Evolutionary conservation across 2,797 vertebrate genomes (phyloP), one percentile per base, ranked within the genome.

Genomic region (Arrhamphus sclerolepis): DNA sequence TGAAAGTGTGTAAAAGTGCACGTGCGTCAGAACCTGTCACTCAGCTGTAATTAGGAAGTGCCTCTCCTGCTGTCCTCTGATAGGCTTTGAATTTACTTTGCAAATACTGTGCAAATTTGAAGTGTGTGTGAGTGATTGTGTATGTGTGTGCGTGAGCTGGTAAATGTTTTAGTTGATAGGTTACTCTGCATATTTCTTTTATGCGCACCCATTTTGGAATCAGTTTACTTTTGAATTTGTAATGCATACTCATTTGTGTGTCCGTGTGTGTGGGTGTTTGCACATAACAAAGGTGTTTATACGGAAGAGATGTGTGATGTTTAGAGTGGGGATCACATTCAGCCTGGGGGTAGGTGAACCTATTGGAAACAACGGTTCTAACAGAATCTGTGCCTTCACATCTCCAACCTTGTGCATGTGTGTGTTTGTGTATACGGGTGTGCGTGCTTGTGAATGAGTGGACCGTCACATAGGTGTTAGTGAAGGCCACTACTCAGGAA

Each of bases 351-450:
- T 90, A 91, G 82, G 86, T 91, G 83, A 88, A 85, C 81, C 80
- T 80, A 87, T 83, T 92, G 90, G 80, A 91, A 92, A 93, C 93
- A 93, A 88, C 89, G 88, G 90, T 93, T 92, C 88, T 90, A 86
- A 90, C 90, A 88, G 82, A 89, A 86, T 86, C 77, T 79, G 18
- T 53, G 70, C 73, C 84, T 83, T 88, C 80, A 90, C 87, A 88
- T 89, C 87, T 87, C 72, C 72, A 41, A 56, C 55, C 56, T 20
- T 49, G 56, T 52, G 40, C 60, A 52, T 43, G 31, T 62, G 14
- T 51, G 21, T 52, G 54, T n/a, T n/a, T 56, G 34, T 70, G 52
- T 56, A 26, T 55, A 43, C 40, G 61, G 57, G 48, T 54, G 57
- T 49, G 46, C 44, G 42, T 55, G 40, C 46, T 10, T 29, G 28